Evolutionary conservation across 2,113 vertebrate species (phyloP).

Genomic region (Rallus limicola): DNA sequence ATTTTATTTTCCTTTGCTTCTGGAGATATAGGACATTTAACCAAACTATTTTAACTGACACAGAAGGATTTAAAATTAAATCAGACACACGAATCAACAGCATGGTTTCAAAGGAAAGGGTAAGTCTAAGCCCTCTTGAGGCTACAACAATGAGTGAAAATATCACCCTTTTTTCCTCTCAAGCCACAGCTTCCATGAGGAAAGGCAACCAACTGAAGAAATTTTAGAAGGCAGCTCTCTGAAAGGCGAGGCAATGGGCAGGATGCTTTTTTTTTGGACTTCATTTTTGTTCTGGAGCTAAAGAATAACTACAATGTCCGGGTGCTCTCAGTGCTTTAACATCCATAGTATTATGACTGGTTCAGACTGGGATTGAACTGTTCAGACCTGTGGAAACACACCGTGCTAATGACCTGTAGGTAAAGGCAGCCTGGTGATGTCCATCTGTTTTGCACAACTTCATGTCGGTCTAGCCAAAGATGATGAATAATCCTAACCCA

Average conservation of each 20-base stretch:
- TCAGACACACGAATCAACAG: not conserved
- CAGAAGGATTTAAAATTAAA: not conserved
- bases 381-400: not conserved
- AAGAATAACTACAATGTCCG: not conserved
- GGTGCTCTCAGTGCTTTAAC: not conserved
- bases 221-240: not conserved
- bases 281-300: not conserved
- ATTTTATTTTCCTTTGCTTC: not conserved
- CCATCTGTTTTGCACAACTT: slow-evolving; percentile 29
- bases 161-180: not conserved
- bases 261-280: not conserved
- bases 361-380: not conserved
- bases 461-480: not conserved
- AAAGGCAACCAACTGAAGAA: not conserved
- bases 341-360: not conserved
- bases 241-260: not conserved
- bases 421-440: not conserved
- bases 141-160: rapidly evolving
- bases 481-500: not conserved
- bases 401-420: not conserved
- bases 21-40: not conserved
- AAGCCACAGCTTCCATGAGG: not conserved
- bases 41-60: not conserved
- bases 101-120: not conserved
- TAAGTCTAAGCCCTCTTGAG: not conserved